A percentile compares a stretch with the other conserved stretches of the same genome.
These are phyloP conservation scores for Sminthurides aquaticus DNA, from an alignment of 2,888 invertebrate genomes.

Conservation along the genomic window DNA sequence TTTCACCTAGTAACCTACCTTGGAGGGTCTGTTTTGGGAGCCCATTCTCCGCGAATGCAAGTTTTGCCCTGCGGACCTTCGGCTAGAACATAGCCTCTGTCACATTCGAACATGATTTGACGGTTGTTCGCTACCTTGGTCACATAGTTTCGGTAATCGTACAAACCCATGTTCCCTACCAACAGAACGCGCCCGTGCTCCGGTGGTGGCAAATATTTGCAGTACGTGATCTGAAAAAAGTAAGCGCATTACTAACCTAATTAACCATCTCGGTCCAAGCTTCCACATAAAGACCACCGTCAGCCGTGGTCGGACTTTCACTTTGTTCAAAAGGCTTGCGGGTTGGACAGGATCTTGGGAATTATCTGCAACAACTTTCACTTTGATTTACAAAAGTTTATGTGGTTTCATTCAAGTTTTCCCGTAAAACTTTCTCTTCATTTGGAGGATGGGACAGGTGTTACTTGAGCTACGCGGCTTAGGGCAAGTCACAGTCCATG, in stretches of 20 bases:
- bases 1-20: slow-evolving; percentile 39
- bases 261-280: not conserved
- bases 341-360: too few species aligned
- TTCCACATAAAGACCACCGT: too few species aligned
- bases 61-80: slow-evolving; percentile 89
- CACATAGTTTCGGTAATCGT: slow-evolving; percentile 90
- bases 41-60: slow-evolving; percentile 89
- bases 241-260: not conserved
- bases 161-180: slow-evolving; percentile 91
- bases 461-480: too few species aligned
- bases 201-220: slow-evolving; percentile 78
- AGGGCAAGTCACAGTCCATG: too few species aligned
- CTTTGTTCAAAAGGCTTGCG: not conserved
- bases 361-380: too few species aligned
- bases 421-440: too few species aligned
- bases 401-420: not conserved
- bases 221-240: slow-evolving; percentile 55
- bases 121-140: slow-evolving; percentile 82
- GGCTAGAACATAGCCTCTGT: slow-evolving; percentile 77
- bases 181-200: slow-evolving; percentile 77
- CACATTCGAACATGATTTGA: slow-evolving; percentile 92
- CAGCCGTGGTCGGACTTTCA: too few species aligned
- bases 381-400: too few species aligned
- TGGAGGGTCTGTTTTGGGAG: slow-evolving; percentile 70
- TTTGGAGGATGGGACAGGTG: too few species aligned